Conservation (phyloP, 2,888 invertebrate species). For the Neocrepidodera transversa region DNA sequence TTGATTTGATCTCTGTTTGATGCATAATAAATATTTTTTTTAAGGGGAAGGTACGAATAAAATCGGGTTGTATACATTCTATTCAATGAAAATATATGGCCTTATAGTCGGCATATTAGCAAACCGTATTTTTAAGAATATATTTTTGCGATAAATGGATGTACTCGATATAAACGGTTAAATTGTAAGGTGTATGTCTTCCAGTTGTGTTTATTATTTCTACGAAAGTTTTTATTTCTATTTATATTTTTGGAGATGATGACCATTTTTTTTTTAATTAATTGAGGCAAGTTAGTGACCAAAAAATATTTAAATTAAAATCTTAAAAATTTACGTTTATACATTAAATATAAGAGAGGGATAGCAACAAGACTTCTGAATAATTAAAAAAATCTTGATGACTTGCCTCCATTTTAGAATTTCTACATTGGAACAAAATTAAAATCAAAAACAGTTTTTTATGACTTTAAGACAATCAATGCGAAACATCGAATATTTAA, state of each 20-base stretch:
- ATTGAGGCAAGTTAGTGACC: not conserved
- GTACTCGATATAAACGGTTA: constrained; percentile 31
- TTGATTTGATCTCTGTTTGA: too few species aligned
- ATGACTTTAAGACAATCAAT: too few species aligned
- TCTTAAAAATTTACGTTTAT: too few species aligned
- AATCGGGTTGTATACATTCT: constrained; percentile 41
- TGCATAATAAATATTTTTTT: too few species aligned
- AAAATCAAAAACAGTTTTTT: too few species aligned
- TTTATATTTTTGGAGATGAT: not conserved
- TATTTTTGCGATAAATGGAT: constrained; percentile 55
- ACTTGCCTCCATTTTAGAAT: too few species aligned
- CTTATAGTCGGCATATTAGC: constrained; percentile 53
- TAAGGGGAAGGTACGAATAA: too few species aligned
- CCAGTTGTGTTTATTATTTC: constrained; percentile 44
- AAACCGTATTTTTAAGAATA: constrained; percentile 54
- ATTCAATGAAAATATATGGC: constrained; percentile 57
- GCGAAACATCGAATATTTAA: not conserved
- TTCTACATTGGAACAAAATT: too few species aligned
- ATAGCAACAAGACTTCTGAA: too few species aligned
- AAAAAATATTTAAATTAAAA: too few species aligned
- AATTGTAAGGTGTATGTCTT: constrained; percentile 49
- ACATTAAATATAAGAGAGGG: too few species aligned
- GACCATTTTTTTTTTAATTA: not conserved
- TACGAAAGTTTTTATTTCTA: not conserved
- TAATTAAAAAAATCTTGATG: too few species aligned